Base-by-base conservation (phyloP, 2,797 vertebrate species). In the Syncerus caffer region DNA sequence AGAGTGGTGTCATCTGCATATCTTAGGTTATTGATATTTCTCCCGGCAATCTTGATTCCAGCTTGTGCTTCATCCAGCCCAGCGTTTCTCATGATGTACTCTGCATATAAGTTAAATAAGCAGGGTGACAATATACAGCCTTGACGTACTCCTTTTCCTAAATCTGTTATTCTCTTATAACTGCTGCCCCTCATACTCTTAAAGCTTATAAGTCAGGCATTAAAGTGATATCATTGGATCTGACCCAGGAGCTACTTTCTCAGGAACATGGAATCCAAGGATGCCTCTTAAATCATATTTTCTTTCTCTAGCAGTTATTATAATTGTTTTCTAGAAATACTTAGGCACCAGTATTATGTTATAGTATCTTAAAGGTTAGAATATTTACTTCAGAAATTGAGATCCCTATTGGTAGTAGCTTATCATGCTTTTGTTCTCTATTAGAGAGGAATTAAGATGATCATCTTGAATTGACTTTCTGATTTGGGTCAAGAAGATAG, bases 301-400 rank as follows among this genome's bases (percentile, higher is more conserved):
- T 76, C 23, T 58, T 86, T 84, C 57, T 42, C 83, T 76, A 8
- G 17, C 12, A 60, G 13, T 82, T 51, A 14, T 83, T 50, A 38
- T 34, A 55, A 29, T 51, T 64, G 57, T n/a, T 62, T 13, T 8
- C 55, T 50, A 50, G 31, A 87, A 58, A 86, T 86, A 31, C 16
- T 62, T 21, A 90, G 6, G 25, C 25, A 91, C 16, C 25, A 47
- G 91, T 38, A 64, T 87, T 3, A 42, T 57, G 31, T 83, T 90
- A 3, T 94, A 47, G 19, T 82, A 47, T 7, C 50, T 71, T 92
- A 76, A 89, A 89, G 19, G 4, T 51, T 27, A 51, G 10, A 45
- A n/a, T 85, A 85, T 67, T 71, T 92, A 53, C 95, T 96, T 78
- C 25, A 89, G 16, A 60, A 93, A 53, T 12, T 78, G 53, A 93